These are phyloP conservation scores for Takifugu ocellatus DNA, from an alignment of 2,797 vertebrate genomes.

Conservation along the genomic window DNA sequence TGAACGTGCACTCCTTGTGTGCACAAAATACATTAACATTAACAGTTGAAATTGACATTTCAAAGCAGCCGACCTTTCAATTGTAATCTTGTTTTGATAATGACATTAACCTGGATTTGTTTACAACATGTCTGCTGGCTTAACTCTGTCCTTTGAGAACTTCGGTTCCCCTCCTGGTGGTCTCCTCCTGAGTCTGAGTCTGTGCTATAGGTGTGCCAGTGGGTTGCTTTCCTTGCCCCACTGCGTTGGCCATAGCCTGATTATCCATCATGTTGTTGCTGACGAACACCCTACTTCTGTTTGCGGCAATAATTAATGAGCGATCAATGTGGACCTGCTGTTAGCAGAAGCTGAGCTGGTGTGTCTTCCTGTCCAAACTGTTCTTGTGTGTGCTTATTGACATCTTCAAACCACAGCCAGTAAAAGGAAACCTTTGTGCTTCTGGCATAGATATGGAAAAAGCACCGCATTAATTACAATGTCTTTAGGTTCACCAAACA, in stretches of 20 bases:
- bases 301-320: conserved; percentile 46
- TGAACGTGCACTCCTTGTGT: neutral
- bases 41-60: conserved; percentile 5
- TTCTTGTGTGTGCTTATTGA: neutral
- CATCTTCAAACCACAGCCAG: no score
- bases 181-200: conserved; percentile 27
- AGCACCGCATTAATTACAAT: no score
- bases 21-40: neutral
- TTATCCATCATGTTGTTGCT: conserved; percentile 41
- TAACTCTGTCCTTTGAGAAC: conserved; percentile 14
- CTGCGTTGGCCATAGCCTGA: conserved; percentile 28
- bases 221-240: conserved; percentile 26
- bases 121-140: conserved; percentile 18
- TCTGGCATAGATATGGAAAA: no score
- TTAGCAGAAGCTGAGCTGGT: conserved; percentile 18
- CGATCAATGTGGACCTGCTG: conserved; percentile 41
- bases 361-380: neutral
- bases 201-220: conserved; percentile 31
- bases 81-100: conserved; percentile 20
- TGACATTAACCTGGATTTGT: conserved; percentile 34
- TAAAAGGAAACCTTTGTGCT: no score
- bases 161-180: conserved; percentile 8
- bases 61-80: conserved; percentile 17
- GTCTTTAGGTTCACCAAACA: no score
- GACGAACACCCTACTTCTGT: conserved; percentile 24